Evolutionary conservation across 2,888 invertebrate species (phyloP), one percentile per base, ranked within the genome.

Genomic region (Mellilla xanthometata): DNA sequence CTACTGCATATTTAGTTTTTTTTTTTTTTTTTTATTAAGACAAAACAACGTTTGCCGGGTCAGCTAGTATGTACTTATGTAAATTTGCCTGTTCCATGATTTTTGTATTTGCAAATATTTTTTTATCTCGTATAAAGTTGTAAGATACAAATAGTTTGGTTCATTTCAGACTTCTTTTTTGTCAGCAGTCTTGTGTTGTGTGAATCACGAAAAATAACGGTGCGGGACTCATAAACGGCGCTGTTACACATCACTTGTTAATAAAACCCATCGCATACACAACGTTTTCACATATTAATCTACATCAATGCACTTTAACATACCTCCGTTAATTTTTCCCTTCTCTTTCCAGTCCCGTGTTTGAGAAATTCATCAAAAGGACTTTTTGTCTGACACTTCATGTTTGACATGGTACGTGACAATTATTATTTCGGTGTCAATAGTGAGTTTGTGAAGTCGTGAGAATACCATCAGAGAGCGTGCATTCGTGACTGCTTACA

Each of bases 401-500:
- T 62, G 55, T 64, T 62, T 70, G 62, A 66, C 60, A 60, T 60
- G 58, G 49, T 55, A 71, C 62, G 62, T 68, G 70, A 67, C 61
- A 68, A 65, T 65, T 67, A 63, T 68, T 61, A 65, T 66, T 71
- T 64, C 47, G 65, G 65, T 67, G 69, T 68, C 65, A 70, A 65
- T 68, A 58, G 66, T 62, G 61, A 60, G 68, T 35, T 40, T 26
- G 34, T 27, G 44, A 33, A 67, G 65, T 72, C 73, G 73, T 70
- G 70, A 70, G 70, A 65, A 65, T 62, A 60, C 60, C 63, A 70
- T 66, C 60, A 68, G 55, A 50, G 56, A 59, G 50, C 60, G 60
- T 51, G 46, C 26, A 43, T 57, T 69, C 67, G 67, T 68, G 69
- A 68, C 62, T 64, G 32, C 53, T 55, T 60, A 54, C 55, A 53